These are phyloP conservation scores for Ips typographus DNA, from an alignment of 1,140 invertebrate species.

Conservation along the genomic window DNA sequence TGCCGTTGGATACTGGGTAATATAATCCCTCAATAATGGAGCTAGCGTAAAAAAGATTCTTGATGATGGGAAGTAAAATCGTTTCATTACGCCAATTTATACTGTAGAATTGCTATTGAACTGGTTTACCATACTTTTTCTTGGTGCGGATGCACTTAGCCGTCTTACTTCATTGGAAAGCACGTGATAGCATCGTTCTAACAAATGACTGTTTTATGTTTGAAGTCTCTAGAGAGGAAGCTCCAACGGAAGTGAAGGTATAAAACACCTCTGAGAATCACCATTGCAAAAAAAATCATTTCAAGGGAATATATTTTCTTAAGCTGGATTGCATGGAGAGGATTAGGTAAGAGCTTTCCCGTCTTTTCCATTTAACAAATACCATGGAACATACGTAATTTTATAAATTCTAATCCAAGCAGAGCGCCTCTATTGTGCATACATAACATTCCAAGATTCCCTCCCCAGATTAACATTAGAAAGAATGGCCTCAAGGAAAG, in stretches of 20 bases:
- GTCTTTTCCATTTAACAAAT: slow-evolving; percentile 1
- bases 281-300: neutral
- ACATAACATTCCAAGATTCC: neutral
- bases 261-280: neutral
- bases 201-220: too few relatives aligned
- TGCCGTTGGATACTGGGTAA: slow-evolving; percentile 29
- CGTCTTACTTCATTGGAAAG: too few relatives aligned
- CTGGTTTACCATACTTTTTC: too few relatives aligned
- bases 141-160: too few relatives aligned
- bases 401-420: slow-evolving; percentile 10
- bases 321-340: neutral
- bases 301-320: neutral
- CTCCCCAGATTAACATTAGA: slow-evolving; percentile 5
- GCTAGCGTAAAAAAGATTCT: slow-evolving; percentile 10
- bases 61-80: slow-evolving; percentile 22
- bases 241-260: neutral
- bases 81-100: slow-evolving; percentile 8
- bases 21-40: slow-evolving; percentile 32
- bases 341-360: neutral
- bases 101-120: too few relatives aligned
- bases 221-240: too few relatives aligned
- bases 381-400: neutral
- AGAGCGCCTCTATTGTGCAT: slow-evolving; percentile 1
- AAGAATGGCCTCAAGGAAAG: slow-evolving; percentile 1
- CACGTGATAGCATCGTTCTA: too few relatives aligned